A percentile compares a stretch with the other conserved stretches of the same genome.
Conservation (phyloP, 2,888 invertebrate species). For the Xestoiulus laeticollis region DNA sequence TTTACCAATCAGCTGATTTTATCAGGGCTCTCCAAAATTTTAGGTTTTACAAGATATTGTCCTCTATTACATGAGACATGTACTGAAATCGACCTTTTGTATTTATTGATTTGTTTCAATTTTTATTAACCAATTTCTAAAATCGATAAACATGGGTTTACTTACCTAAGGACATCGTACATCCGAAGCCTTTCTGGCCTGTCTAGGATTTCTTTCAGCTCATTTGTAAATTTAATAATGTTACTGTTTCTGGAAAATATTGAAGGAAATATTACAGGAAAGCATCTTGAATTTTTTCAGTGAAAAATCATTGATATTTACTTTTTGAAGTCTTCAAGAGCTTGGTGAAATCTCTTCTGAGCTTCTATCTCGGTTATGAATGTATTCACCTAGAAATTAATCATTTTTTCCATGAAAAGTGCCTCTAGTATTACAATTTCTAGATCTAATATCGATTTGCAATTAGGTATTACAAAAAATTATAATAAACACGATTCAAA, state of each 20-base stretch:
- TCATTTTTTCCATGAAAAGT: not conserved
- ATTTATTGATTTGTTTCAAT: not conserved
- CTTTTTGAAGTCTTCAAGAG: not conserved
- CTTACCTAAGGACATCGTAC: constrained; percentile 50
- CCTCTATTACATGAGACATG: not conserved
- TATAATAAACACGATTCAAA: too few relatives aligned
- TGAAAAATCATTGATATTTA: not conserved
- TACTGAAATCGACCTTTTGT: too few relatives aligned
- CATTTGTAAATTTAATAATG: constrained; percentile 36
- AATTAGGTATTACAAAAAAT: too few relatives aligned
- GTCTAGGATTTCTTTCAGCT: constrained; percentile 37
- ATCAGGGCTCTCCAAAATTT: not conserved
- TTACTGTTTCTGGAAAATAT: not conserved
- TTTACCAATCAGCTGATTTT: not conserved
- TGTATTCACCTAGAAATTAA: not conserved
- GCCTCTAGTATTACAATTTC: too few relatives aligned
- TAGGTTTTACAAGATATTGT: not conserved
- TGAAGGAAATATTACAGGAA: not conserved
- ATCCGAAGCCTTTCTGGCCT: constrained; percentile 45
- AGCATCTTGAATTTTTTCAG: not conserved
- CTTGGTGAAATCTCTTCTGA: not conserved
- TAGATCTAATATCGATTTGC: too few relatives aligned
- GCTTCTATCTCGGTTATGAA: not conserved
- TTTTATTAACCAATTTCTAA: not conserved
- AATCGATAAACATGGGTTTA: not conserved